These are phyloP conservation scores for Pongo pygmaeus DNA, from an alignment of 2,113 vertebrate species.

Conservation along the genomic window DNA sequence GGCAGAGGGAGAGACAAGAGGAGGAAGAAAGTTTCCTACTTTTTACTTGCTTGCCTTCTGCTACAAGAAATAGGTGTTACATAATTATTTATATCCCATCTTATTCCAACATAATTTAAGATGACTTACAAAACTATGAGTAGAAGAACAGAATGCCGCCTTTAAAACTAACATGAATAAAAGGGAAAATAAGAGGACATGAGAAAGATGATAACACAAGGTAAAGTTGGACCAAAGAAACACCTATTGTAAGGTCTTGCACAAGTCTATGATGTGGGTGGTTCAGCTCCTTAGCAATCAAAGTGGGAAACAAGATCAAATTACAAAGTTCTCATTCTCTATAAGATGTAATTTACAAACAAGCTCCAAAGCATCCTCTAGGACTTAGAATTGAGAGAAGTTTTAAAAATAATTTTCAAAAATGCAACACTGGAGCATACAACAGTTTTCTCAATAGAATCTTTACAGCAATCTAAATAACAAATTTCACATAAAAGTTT, in stretches of 20 bases:
- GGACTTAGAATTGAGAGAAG: constrained; percentile 14
- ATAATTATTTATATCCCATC: background rate
- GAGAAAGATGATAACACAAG: background rate
- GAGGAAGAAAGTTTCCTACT: background rate
- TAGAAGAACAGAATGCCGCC: background rate
- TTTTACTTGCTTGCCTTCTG: background rate
- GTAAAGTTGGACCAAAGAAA: constrained; percentile 13
- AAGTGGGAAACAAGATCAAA: background rate
- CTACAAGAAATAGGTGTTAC: background rate
- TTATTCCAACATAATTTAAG: constrained; percentile 36
- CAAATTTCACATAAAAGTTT: background rate
- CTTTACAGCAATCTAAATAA: constrained; percentile 29
- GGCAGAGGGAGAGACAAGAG: background rate
- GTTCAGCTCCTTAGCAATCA: constrained; percentile 31
- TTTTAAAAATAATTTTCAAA: background rate
- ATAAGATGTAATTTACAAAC: background rate
- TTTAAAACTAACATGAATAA: constrained; percentile 34
- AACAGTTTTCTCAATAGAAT: constrained; percentile 13
- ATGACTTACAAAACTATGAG: background rate
- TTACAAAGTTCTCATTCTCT: constrained; percentile 5
- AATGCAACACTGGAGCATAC: background rate
- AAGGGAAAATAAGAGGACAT: background rate
- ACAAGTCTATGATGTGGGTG: background rate
- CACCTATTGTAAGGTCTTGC: background rate
- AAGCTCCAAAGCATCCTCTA: constrained; percentile 7